These are phyloP conservation scores for Craterocephalus amniculus DNA, from an alignment of 2,797 vertebrate genomes.

Conservation along the genomic window DNA sequence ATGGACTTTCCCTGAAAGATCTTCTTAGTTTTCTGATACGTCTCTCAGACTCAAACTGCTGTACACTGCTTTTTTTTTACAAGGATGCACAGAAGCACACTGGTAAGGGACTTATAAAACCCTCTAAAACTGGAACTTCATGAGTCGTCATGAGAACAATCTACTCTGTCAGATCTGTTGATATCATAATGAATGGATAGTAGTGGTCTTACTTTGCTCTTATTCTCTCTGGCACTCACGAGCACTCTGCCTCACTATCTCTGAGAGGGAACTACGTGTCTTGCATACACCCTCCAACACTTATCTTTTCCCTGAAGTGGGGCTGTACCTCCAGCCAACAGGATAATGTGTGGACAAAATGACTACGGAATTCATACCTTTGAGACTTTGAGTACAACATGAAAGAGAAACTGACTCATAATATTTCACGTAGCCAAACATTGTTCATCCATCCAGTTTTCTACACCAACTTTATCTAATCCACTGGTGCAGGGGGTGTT, in stretches of 20 bases:
- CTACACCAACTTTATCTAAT: too few species aligned
- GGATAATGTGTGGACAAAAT: not conserved
- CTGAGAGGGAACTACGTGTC: slow-evolving; percentile 42
- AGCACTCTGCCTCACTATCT: slow-evolving; percentile 29
- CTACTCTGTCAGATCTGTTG: slow-evolving; percentile 58
- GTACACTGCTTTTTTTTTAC: slow-evolving; percentile 23
- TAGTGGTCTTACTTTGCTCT: slow-evolving; percentile 55
- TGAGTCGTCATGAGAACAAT: slow-evolving; percentile 25
- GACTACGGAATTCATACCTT: slow-evolving; percentile 16
- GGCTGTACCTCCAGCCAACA: slow-evolving; percentile 45
- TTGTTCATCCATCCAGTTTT: not conserved
- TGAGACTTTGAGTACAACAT: slow-evolving; percentile 4
- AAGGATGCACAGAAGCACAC: slow-evolving; percentile 19
- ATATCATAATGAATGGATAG: slow-evolving; percentile 44
- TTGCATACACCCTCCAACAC: slow-evolving; percentile 43
- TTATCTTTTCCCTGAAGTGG: slow-evolving; percentile 48
- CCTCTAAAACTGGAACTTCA: slow-evolving; percentile 35
- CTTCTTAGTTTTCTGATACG: slow-evolving; percentile 7
- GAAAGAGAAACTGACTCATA: slow-evolving; percentile 28
- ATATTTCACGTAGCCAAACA: slow-evolving; percentile 23
- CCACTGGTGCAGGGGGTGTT: too few species aligned
- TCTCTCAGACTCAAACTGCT: slow-evolving; percentile 7
- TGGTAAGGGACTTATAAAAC: slow-evolving; percentile 15
- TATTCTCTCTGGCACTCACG: slow-evolving; percentile 51
- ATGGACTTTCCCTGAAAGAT: slow-evolving; percentile 6